These are phyloP conservation scores for Nebria brevicollis DNA, from an alignment of 2,888 invertebrate species.

Conservation along the genomic window DNA sequence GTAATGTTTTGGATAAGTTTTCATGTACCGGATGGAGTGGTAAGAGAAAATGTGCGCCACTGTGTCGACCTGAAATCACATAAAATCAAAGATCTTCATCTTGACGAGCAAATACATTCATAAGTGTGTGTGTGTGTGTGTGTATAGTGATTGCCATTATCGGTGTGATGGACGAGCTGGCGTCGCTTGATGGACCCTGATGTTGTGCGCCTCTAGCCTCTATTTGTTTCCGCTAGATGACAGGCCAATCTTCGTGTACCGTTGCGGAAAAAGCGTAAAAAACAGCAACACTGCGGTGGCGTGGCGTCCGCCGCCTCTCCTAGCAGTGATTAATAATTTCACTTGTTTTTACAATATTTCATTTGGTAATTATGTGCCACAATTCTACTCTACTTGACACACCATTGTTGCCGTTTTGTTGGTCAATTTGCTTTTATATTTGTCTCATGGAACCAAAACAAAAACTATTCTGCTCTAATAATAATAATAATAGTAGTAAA, in stretches of 20 bases:
- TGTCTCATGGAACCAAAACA: too few relatives aligned
- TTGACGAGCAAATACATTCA: too few relatives aligned
- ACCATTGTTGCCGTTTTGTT: neutral
- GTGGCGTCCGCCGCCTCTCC: neutral
- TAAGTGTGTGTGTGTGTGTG: neutral
- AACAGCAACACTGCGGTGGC: slow-evolving; percentile 14
- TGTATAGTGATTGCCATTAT: slow-evolving; percentile 29
- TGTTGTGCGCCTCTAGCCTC: slow-evolving; percentile 50
- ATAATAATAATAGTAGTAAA: too few relatives aligned
- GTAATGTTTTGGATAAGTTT: too few relatives aligned
- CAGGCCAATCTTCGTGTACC: slow-evolving; percentile 60
- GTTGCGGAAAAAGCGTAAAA: slow-evolving; percentile 57
- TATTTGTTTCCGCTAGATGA: slow-evolving; percentile 60
- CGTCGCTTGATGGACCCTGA: slow-evolving; percentile 19
- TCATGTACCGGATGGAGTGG: too few relatives aligned
- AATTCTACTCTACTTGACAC: neutral
- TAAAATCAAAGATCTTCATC: too few relatives aligned
- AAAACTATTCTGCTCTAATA: too few relatives aligned
- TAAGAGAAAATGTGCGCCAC: too few relatives aligned
- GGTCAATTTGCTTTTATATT: neutral
- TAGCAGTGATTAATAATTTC: slow-evolving; percentile 61
- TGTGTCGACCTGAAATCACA: too few relatives aligned
- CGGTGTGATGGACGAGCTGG: slow-evolving; percentile 34
- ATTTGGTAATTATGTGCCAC: slow-evolving; percentile 59
- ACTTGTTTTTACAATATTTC: slow-evolving; percentile 63